Evolutionary conservation across 1,140 invertebrate genomes (phyloP).

Genomic region (Phthorimaea operculella): DNA sequence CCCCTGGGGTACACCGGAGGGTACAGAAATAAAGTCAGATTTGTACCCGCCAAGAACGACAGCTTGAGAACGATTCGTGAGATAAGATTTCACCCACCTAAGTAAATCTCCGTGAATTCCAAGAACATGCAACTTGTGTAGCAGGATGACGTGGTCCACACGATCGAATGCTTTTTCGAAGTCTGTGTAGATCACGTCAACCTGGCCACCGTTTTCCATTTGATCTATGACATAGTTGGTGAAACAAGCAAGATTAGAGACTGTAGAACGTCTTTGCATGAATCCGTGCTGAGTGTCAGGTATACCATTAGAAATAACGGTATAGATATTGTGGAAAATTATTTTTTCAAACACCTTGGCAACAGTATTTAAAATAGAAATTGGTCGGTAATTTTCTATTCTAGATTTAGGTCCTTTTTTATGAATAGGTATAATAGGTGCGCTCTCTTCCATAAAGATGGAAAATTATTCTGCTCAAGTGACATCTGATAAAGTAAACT

Average conservation of each 20-base stretch:
- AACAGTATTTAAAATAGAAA: not conserved
- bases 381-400: not conserved
- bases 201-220: not conserved
- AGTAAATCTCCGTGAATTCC: conserved; percentile 17
- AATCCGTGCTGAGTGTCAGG: not conserved
- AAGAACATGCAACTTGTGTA: conserved; percentile 17
- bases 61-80: conserved; percentile 12
- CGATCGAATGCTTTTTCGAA: conserved; percentile 27
- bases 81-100: conserved; percentile 17
- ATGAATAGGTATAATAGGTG: not conserved
- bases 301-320: not conserved
- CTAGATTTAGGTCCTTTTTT: not conserved
- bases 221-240: not conserved
- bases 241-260: not conserved
- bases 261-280: not conserved
- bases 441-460: not conserved
- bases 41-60: conserved; percentile 12
- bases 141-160: conserved; percentile 20
- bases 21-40: conserved; percentile 11
- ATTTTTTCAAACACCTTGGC: not conserved
- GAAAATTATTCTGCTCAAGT: not conserved
- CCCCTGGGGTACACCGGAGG: conserved; percentile 31
- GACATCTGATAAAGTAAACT: not conserved
- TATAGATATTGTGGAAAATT: not conserved
- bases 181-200: conserved; percentile 1